A percentile compares a stretch with the other conserved stretches of the same genome.
phyloP scores from a whole-genome alignment of 1,140 invertebrate genomes.

The Oryzaephilus surinamensis region DNA sequence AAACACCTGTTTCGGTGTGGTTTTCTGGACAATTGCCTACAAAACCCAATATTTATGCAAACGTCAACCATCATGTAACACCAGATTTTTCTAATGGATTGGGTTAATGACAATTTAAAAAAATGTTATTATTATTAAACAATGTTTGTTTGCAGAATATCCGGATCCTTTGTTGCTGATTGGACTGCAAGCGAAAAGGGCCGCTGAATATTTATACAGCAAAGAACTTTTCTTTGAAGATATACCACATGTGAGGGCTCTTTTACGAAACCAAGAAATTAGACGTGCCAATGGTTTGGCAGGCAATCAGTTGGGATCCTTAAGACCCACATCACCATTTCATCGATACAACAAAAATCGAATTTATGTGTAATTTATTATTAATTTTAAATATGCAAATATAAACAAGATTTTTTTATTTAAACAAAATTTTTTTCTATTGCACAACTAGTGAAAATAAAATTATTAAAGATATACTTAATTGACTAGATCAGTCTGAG shows the following conservation, averaged over 20 bases:
- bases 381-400: conserved; percentile 2
- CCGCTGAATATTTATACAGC: conserved; percentile 25
- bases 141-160: conserved; percentile 20
- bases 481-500: conserved; percentile 10
- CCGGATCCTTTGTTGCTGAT: conserved; percentile 29
- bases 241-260: conserved; percentile 48
- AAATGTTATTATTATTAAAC: neutral
- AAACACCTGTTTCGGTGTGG: too few species aligned
- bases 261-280: conserved; percentile 48
- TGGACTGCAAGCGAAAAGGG: conserved; percentile 21
- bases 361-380: conserved; percentile 3
- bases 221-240: conserved; percentile 48
- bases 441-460: conserved; percentile 4
- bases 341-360: conserved; percentile 32
- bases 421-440: conserved; percentile 10
- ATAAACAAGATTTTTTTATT: conserved; percentile 7
- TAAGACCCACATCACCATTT: conserved; percentile 46
- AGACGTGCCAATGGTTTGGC: conserved; percentile 44
- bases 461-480: conserved; percentile 5
- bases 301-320: conserved; percentile 45
- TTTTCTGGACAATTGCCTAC: too few species aligned
- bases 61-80: conserved; percentile 19
- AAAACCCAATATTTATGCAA: too few species aligned
- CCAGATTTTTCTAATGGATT: conserved; percentile 25
- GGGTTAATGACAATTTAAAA: conserved; percentile 10